Evolutionary conservation across 1,140 invertebrate genomes (phyloP), one percentile per base, ranked within the genome.

Genomic region (Stegodyphus dumicola): DNA sequence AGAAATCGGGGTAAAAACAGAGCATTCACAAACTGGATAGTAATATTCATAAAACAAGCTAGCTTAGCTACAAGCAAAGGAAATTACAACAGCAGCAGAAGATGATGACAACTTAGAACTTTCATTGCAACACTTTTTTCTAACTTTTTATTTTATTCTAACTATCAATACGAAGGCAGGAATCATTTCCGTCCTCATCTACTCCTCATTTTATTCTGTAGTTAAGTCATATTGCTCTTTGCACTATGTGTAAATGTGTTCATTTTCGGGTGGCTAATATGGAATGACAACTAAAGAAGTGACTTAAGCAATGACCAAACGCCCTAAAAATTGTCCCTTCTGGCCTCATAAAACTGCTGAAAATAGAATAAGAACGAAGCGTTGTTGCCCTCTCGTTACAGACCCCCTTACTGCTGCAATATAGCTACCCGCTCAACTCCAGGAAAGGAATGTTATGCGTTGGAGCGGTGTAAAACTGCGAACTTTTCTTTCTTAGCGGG

Each of bases 211-310:
- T 67, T 67, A 15, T 2, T 67, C 33, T 33, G 33, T 33, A 33
- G 33, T 33, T 33, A 33, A 33, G 33, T 33, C 33, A 33, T 33
- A 33, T 33, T 33, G 65, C 65, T 9, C n/a, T n/a, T n/a, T 7
- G 56, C 56, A 67, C 15, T 67, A 15, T 18, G 65, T n/a, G 9
- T 2, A 80, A 80, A 73, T 80, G 78, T 60, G 15, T 80, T 80
- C 78, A 73, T 80, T 33, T 80, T 80, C 67, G 49, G 53, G 49
- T 53, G 13, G 51, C 67, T 67, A 71, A 71, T 71, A 80, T 80
- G 69, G 67, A 80, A 80, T 80, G 78, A 80, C 53, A 80, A 64
- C 78, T 80, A 80, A 71, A 71, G 69, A 80, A 71, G 69, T 15
- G 69, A 80, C 52, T 80, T 67, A 60, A 80, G 71, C 78, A 80